Percentiles rank a stretch among this genome's conserved stretches.
Conservation (phyloP, 2,797 vertebrate genomes). For the Ambastaia sidthimunki region DNA sequence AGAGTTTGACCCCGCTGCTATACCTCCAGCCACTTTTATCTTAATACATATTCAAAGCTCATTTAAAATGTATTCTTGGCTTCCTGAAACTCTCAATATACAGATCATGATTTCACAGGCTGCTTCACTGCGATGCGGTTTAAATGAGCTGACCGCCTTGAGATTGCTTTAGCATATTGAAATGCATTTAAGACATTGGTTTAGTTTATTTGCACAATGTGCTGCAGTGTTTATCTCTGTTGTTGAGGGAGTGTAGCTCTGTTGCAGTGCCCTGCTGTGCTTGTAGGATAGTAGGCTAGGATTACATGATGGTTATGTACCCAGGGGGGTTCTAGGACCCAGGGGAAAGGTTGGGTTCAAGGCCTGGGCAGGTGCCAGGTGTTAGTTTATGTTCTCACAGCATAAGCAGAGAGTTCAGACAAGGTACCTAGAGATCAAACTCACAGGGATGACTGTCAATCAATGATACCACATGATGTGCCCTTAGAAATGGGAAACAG, state of each 20-base stretch:
- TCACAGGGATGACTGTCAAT: neutral
- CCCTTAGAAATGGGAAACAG: too few species aligned
- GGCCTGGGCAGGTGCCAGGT: constrained; percentile 40
- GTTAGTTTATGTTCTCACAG: constrained; percentile 39
- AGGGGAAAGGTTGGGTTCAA: constrained; percentile 37
- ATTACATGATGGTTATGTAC: constrained; percentile 24
- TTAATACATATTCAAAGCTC: constrained; percentile 8
- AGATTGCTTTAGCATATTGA: constrained; percentile 14
- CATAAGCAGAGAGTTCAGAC: constrained; percentile 36
- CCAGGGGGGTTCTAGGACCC: constrained; percentile 16
- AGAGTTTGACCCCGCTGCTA: constrained; percentile 3
- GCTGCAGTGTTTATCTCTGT: constrained; percentile 42
- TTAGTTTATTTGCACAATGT: constrained; percentile 20
- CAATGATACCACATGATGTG: neutral
- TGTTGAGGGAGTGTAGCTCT: neutral
- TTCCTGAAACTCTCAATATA: neutral
- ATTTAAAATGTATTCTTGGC: constrained; percentile 10
- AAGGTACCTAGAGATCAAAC: constrained; percentile 6
- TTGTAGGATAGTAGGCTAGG: constrained; percentile 34
- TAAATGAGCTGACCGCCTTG: constrained; percentile 4
- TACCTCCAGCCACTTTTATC: constrained; percentile 14
- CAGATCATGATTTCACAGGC: neutral
- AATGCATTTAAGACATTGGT: constrained; percentile 30
- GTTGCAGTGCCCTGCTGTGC: constrained; percentile 16
- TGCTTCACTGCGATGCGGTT: neutral